Evolutionary conservation across 2,797 vertebrate species (phyloP).

Genomic region (Hafferia zeledoni): DNA sequence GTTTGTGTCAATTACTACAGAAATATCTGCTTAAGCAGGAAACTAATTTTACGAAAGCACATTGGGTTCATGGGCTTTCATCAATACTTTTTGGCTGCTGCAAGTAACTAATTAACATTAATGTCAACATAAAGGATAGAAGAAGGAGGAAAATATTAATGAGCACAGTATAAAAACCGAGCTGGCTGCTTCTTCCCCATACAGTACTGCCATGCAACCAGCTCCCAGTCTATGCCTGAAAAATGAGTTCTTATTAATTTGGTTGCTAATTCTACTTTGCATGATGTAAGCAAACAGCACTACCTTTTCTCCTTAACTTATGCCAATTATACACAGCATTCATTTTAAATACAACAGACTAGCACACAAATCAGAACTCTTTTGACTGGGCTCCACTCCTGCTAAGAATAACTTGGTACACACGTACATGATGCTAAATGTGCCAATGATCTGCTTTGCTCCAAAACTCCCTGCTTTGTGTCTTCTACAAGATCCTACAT

Average conservation of each 20-base stretch:
- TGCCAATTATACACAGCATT: neutral
- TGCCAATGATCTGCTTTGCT: neutral
- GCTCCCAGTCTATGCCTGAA: neutral
- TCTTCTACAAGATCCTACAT: neutral
- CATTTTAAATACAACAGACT: neutral
- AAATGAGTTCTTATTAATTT: neutral
- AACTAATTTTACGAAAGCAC: slow-evolving; percentile 39
- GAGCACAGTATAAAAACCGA: neutral
- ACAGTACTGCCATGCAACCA: neutral
- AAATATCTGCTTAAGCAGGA: slow-evolving; percentile 48
- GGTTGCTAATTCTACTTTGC: slow-evolving; percentile 12
- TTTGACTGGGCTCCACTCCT: neutral
- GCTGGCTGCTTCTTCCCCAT: neutral
- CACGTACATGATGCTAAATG: neutral
- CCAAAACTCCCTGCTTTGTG: neutral
- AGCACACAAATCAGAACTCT: slow-evolving; percentile 12
- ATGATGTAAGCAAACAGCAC: neutral
- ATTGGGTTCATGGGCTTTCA: neutral
- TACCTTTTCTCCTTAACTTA: neutral
- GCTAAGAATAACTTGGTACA: neutral
- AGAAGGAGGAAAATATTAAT: neutral
- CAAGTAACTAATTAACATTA: slow-evolving; percentile 47
- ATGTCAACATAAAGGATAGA: slow-evolving; percentile 44
- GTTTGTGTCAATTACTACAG: slow-evolving; percentile 45
- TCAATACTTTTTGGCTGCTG: slow-evolving; percentile 52